Evolutionary conservation across 1,140 invertebrate genomes (phyloP).

Genomic region (Bombus waltoni): DNA sequence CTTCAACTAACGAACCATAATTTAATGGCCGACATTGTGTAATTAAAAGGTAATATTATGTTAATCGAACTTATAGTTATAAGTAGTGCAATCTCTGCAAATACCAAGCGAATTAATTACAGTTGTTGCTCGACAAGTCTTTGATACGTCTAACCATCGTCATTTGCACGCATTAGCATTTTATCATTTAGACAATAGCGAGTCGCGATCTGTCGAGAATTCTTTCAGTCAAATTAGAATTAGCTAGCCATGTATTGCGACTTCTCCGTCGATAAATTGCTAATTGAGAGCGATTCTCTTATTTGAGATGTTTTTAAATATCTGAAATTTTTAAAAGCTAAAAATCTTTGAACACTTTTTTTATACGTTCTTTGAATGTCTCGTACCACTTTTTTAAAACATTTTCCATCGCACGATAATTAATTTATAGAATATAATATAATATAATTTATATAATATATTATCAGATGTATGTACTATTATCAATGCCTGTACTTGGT

Average conservation of each 20-base stretch:
- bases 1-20: background rate
- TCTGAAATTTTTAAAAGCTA: no score
- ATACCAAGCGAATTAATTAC: background rate
- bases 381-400: no score
- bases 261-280: constrained; percentile 54
- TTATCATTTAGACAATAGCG: background rate
- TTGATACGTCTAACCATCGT: background rate
- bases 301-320: no score
- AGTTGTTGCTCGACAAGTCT: background rate
- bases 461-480: no score
- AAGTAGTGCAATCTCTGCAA: no score
- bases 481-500: no score
- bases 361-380: no score
- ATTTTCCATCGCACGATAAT: no score
- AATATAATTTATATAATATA: no score
- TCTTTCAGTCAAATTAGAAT: constrained; percentile 45
- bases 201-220: constrained; percentile 59
- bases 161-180: background rate
- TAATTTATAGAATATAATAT: no score
- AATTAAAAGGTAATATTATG: background rate
- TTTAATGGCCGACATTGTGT: background rate
- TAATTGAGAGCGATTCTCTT: background rate
- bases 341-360: fast-evolving
- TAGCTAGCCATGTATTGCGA: background rate
- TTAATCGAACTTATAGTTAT: background rate